Conservation (phyloP, 2,888 invertebrate species). For the Synanthedon formicaeformis region DNA sequence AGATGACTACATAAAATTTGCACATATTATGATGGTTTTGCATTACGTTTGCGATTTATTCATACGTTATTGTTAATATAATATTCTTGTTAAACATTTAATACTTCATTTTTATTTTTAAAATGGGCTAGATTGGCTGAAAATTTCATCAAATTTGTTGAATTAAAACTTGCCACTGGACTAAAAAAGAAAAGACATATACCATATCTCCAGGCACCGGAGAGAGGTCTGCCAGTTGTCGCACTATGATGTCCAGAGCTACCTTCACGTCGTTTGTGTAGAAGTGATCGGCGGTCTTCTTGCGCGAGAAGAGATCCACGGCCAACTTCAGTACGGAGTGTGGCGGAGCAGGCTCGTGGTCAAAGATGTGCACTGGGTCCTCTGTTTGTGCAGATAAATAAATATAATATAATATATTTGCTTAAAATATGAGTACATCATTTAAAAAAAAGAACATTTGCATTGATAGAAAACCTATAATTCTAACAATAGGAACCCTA, state of each 20-base stretch:
- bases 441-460: too few relatives aligned
- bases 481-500: too few relatives aligned
- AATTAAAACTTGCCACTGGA: slow-evolving; percentile 53
- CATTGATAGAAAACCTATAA: too few relatives aligned
- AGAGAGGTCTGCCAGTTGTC: slow-evolving; percentile 90
- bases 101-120: background rate
- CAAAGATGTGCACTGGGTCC: slow-evolving; percentile 88
- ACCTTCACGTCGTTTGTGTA: slow-evolving; percentile 97
- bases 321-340: slow-evolving; percentile 92
- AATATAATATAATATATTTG: too few relatives aligned
- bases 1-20: too few relatives aligned
- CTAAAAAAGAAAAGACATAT: slow-evolving; percentile 28
- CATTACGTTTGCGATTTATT: too few relatives aligned
- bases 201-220: slow-evolving; percentile 85
- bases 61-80: too few relatives aligned
- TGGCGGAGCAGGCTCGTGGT: slow-evolving; percentile 82
- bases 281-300: slow-evolving; percentile 85
- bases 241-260: slow-evolving; percentile 90
- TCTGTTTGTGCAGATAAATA: slow-evolving; percentile 56
- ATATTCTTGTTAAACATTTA: background rate
- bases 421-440: too few relatives aligned
- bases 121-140: too few relatives aligned
- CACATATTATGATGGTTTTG: too few relatives aligned
- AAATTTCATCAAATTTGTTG: too few relatives aligned
- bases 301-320: slow-evolving; percentile 84